Conservation (phyloP, 2,888 invertebrate species). For the Lithophane socia region DNA sequence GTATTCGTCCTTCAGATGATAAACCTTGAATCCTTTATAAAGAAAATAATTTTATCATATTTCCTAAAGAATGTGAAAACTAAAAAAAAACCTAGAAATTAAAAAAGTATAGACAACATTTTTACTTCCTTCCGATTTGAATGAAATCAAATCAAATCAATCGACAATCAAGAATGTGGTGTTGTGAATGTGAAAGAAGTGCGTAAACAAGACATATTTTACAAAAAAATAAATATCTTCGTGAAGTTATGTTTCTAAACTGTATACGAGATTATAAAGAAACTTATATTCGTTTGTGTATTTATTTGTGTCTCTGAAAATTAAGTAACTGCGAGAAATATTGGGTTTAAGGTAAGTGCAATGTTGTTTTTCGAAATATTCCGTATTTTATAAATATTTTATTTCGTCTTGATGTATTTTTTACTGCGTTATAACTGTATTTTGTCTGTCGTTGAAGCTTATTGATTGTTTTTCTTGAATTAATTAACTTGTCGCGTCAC, state of each 20-base stretch:
- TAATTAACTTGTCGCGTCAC: constrained; percentile 26
- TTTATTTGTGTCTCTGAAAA: constrained; percentile 32
- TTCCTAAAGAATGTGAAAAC: not conserved
- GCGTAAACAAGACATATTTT: constrained; percentile 70
- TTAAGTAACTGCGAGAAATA: constrained; percentile 8
- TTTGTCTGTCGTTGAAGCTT: constrained; percentile 19
- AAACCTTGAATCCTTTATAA: not conserved
- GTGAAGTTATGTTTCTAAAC: constrained; percentile 23
- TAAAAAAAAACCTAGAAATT: not conserved
- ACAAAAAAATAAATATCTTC: constrained; percentile 38
- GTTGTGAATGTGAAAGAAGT: constrained; percentile 60
- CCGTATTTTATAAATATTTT: constrained; percentile 11
- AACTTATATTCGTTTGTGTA: constrained; percentile 22
- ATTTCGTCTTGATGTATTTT: constrained; percentile 7
- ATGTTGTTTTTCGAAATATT: constrained; percentile 49
- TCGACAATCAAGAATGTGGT: constrained; percentile 64
- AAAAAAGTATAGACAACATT: constrained; percentile 58
- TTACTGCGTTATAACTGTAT: not conserved
- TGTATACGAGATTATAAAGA: constrained; percentile 1
- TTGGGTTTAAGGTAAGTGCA: constrained; percentile 54
- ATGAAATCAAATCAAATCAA: constrained; percentile 71
- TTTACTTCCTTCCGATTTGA: constrained; percentile 48
- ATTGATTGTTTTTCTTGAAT: not conserved
- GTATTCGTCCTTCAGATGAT: constrained; percentile 18
- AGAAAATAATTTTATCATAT: not conserved